Percentiles rank a stretch among this genome's conserved stretches.
phyloP scores from a whole-genome alignment of 2,888 invertebrate species.

The Lamellibrachia satsuma region DNA sequence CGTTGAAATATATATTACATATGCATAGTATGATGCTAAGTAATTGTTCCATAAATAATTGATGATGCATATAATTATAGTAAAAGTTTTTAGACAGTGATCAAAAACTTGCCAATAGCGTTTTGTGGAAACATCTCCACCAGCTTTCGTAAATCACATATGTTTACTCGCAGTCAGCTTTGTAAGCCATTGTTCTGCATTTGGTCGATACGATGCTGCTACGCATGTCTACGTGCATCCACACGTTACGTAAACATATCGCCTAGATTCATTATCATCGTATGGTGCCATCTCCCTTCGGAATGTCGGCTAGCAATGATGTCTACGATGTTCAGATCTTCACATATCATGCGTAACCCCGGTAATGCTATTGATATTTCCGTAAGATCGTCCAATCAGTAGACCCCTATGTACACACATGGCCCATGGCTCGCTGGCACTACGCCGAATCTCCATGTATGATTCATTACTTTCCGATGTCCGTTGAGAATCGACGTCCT shows the following conservation, averaged over 20 bases:
- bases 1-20: neutral
- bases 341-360: neutral
- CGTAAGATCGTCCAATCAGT: neutral
- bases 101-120: neutral
- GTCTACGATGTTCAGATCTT: too few species aligned
- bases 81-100: neutral
- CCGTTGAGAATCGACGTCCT: neutral
- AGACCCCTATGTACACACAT: neutral
- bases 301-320: too few species aligned
- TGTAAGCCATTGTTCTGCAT: neutral
- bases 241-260: neutral
- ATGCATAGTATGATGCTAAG: neutral
- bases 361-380: neutral
- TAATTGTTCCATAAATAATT: neutral
- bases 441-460: conserved; percentile 4
- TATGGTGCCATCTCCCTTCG: too few species aligned
- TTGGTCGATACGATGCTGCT: neutral
- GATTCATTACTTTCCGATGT: neutral
- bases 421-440: neutral
- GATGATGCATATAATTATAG: neutral
- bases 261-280: too few species aligned
- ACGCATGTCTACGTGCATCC: neutral
- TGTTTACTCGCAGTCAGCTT: neutral
- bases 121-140: neutral
- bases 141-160: neutral